Base-by-base conservation (phyloP, 2,888 invertebrate genomes). In the Erebia epiphron region DNA sequence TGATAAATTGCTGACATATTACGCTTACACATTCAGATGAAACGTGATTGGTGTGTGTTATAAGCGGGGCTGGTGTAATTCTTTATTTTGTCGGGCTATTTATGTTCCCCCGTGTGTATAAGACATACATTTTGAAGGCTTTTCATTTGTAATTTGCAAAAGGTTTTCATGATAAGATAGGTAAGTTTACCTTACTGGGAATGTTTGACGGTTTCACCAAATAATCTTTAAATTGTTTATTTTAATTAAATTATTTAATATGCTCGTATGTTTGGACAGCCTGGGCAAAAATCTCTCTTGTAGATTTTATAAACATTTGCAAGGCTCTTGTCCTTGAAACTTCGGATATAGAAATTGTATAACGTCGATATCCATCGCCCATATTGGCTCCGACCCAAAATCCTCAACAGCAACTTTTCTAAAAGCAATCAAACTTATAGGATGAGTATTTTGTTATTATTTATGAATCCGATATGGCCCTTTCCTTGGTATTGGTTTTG, bases 1-100 rank as follows among this genome's bases (percentile, higher is more conserved):
- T 75, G 75, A 77, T 77, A 75, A 73, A 75, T 77, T 72, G 72
- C 75, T 72, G 71, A 70, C 71, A 74, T 69, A 73, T 70, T 63
- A 73, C 71, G 65, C 71, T 75, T 75, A 75, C 71, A 70, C 70
- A 75, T 75, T 70, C 69, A 75, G 69, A 75, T 73, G 68, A 71
- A 68, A 73, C 71, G 71, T 71, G 73, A 71, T 73, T 73, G 73
- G 68, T 66, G 57, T 66, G 21, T 69, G 69, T 72, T 67, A 73
- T 70, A 67, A 61, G 21, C 52, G 56, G 50, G 61, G 57, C 54
- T 62, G 50, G 66, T 66, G 61, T 70, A 60, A 70, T 74, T 74
- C 68, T 68, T 68, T 68, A 58, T 70, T 69, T 69, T 69, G 58
- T 43, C 46, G 58, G 58, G 49, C 50, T 58, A 67, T 67, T 67